Percentiles rank a stretch among this genome's conserved stretches.
phyloP scores from a whole-genome alignment of 2,888 invertebrate genomes.

The Taenaris catops region DNA sequence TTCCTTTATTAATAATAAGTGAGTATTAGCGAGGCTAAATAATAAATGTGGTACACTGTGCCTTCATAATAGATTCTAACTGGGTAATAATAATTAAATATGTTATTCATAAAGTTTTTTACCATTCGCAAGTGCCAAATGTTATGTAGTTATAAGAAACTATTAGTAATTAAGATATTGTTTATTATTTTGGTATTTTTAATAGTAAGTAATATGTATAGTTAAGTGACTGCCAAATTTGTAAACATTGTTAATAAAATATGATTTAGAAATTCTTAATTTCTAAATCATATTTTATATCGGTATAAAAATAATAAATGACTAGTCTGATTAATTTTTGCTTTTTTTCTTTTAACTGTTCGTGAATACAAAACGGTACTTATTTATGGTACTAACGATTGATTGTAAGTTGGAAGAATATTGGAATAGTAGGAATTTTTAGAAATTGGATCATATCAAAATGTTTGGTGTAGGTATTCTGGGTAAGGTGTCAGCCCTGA shows the following conservation, averaged over 20 bases:
- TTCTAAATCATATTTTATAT: too few relatives aligned
- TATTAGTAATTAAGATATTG: not conserved
- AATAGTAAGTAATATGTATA: too few relatives aligned
- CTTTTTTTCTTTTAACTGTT: too few relatives aligned
- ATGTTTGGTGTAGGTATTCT: too few relatives aligned
- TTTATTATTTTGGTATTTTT: slow-evolving; percentile 11
- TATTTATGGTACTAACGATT: too few relatives aligned
- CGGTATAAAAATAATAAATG: slow-evolving; percentile 7
- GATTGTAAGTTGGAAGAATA: too few relatives aligned
- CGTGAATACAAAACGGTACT: too few relatives aligned
- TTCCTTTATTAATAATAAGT: not conserved
- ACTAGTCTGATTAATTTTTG: slow-evolving; percentile 8
- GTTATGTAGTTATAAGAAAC: slow-evolving; percentile 3
- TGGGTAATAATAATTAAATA: slow-evolving; percentile 1
- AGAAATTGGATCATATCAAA: too few relatives aligned
- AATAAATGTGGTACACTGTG: slow-evolving; percentile 1
- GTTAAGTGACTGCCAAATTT: slow-evolving; percentile 18
- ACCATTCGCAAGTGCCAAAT: slow-evolving; percentile 16
- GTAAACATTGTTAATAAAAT: too few relatives aligned
- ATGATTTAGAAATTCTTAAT: too few relatives aligned
- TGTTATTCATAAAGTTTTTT: slow-evolving; percentile 5
- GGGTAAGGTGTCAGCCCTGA: too few relatives aligned
- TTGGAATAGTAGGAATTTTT: too few relatives aligned
- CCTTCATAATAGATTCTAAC: slow-evolving; percentile 4
- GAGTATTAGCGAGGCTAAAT: not conserved